Evolutionary conservation across 2,888 invertebrate species (phyloP), one percentile per base, ranked within the genome.

Genomic region (Orchesellides sinensis): DNA sequence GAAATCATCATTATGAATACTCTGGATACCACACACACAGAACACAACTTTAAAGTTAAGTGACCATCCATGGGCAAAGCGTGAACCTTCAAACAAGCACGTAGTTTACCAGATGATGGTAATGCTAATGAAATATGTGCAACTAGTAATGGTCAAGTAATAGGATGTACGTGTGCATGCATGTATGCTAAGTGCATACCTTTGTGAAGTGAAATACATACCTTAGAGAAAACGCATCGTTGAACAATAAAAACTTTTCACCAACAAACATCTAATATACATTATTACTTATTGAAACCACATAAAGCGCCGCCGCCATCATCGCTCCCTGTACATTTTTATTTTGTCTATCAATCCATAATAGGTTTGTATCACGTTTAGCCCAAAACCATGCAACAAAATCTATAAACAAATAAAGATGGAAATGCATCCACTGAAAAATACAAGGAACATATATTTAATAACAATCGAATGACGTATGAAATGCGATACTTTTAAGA

Each of bases 121-220:
- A 29, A 80, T 47, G 47, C 56, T 54, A 73, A 81, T 81, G 74
- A 81, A 74, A 81, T 81, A 81, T 74, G 73, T 66, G 56, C 68
- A 61, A 59, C 66, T 19, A 47, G 23, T 68, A 56, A 81, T 69
- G 81, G 68, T n/a, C n/a, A n/a, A n/a, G n/a, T 81, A 61, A 68
- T 81, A 54, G 74, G 68, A 47, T 27, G 54, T 65, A 12, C 12
- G 29, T 56, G 52, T 45, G 27, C 25, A 23, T 45, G 25, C 27
- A 27, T 32, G 32, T 17, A 61, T 17, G n/a, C 32, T 27, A 25
- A 14, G 17, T 47, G 14, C 47, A 66, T 49, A 14, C 17, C 25
- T 23, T 35, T 35, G n/a, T n/a, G 29, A 12, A 10, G 10, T n/a
- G 6, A 59, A 32, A 29, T 17, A 59, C 40, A 72, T 70, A 70